These are phyloP conservation scores for Apogon talboti DNA, from an alignment of 2,797 vertebrate genomes.

Conservation along the genomic window DNA sequence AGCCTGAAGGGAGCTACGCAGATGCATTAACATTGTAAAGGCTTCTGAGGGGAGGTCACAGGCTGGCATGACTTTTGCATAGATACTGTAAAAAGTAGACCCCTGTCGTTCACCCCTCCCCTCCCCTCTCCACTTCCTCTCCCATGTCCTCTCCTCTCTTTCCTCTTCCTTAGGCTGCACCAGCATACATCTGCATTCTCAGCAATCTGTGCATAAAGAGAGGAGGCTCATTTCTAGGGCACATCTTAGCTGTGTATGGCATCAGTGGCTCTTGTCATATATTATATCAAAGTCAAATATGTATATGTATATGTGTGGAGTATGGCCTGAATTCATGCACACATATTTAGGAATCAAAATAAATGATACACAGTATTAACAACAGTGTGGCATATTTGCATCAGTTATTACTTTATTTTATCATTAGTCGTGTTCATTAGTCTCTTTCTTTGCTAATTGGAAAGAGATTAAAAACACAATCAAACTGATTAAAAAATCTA, in stretches of 20 bases:
- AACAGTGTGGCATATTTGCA: constrained; percentile 8
- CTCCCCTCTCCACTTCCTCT: constrained; percentile 5
- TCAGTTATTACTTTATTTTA: not conserved
- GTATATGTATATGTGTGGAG: no score
- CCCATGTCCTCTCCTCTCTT: not conserved
- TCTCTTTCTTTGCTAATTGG: not conserved
- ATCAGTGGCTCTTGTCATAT: constrained; percentile 16
- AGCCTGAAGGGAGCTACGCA: constrained; percentile 21
- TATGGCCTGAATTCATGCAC: not conserved
- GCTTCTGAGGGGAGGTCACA: constrained; percentile 31
- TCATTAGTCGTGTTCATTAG: not conserved
- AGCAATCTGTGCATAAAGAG: constrained; percentile 41
- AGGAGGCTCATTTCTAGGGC: constrained; percentile 38
- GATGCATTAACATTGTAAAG: constrained; percentile 40
- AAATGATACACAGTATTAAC: not conserved
- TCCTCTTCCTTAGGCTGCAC: not conserved
- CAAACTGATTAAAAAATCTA: not conserved
- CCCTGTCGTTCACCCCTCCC: constrained; percentile 38
- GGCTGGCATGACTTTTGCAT: constrained; percentile 10
- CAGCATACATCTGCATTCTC: constrained; percentile 53
- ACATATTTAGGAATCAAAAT: not conserved
- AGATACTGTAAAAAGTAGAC: constrained; percentile 34
- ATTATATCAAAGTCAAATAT: no score
- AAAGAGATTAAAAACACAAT: not conserved
- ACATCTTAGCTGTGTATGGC: constrained; percentile 29